These are phyloP conservation scores for Amiota minor DNA, from an alignment of 2,888 invertebrate species.

Conservation along the genomic window DNA sequence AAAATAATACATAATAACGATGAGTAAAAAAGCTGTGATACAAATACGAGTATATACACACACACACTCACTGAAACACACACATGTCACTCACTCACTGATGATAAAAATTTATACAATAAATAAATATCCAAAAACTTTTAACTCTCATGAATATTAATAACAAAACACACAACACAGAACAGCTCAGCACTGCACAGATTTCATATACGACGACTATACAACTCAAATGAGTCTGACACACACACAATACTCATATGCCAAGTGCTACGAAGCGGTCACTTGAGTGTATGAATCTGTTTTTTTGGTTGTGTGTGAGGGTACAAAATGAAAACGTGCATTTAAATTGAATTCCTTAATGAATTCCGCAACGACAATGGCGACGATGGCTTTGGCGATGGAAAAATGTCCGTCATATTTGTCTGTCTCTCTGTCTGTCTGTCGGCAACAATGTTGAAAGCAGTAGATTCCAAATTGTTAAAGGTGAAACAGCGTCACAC, in stretches of 20 bases:
- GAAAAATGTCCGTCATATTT: conserved; percentile 22
- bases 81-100: conserved; percentile 48
- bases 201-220: no score
- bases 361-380: conserved; percentile 52
- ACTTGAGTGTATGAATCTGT: neutral
- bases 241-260: conserved; percentile 48
- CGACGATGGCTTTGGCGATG: conserved; percentile 35
- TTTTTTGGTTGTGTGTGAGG: neutral
- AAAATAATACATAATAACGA: conserved; percentile 2
- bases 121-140: conserved; percentile 66
- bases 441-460: no score
- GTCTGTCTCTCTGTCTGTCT: no score
- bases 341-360: conserved; percentile 65
- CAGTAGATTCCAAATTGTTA: no score
- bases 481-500: no score
- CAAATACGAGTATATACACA: conserved; percentile 18
- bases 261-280: conserved; percentile 40
- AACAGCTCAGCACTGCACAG: conserved; percentile 34
- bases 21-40: conserved; percentile 7
- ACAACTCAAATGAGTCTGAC: neutral
- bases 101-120: conserved; percentile 55
- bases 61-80: conserved; percentile 36
- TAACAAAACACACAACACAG: conserved; percentile 50
- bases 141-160: conserved; percentile 66
- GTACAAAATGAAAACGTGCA: conserved; percentile 56